phyloP scores from a whole-genome alignment of 1,140 invertebrate genomes.

The Meteorus sp. region DNA sequence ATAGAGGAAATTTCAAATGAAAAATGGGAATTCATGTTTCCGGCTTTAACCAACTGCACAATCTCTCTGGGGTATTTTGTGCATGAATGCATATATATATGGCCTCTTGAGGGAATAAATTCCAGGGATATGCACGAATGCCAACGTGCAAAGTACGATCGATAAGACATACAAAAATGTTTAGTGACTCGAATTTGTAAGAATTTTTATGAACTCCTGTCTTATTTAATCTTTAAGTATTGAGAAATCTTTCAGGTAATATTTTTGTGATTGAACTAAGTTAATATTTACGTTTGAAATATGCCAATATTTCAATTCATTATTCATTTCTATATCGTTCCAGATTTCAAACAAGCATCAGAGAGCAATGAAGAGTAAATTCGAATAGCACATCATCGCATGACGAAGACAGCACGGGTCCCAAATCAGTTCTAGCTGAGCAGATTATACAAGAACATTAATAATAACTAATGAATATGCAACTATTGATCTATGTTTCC shows the following conservation, averaged over 20 bases:
- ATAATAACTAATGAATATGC: no score
- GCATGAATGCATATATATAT: no score
- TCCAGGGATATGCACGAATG: not conserved
- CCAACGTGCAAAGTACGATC: not conserved
- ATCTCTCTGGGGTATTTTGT: no score
- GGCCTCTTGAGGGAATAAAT: slow-evolving; percentile 3
- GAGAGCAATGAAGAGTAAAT: slow-evolving; percentile 1
- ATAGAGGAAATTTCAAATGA: not conserved
- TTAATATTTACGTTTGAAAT: no score
- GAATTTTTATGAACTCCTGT: no score
- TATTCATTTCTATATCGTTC: not conserved
- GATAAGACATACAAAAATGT: slow-evolving; percentile 4
- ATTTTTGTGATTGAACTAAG: no score
- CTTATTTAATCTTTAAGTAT: no score
- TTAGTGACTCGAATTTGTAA: no score
- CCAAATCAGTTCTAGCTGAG: slow-evolving; percentile 37
- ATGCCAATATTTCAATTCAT: no score
- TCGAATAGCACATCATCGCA: slow-evolving; percentile 46
- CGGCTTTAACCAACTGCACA: not conserved
- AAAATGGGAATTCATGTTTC: not conserved
- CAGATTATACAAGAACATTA: no score
- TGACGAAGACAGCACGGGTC: slow-evolving; percentile 50
- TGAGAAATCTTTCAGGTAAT: no score
- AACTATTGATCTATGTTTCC: no score
- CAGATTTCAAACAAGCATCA: not conserved